Conservation (phyloP, 1,140 invertebrate species). For the Neodiprion pinetum region DNA sequence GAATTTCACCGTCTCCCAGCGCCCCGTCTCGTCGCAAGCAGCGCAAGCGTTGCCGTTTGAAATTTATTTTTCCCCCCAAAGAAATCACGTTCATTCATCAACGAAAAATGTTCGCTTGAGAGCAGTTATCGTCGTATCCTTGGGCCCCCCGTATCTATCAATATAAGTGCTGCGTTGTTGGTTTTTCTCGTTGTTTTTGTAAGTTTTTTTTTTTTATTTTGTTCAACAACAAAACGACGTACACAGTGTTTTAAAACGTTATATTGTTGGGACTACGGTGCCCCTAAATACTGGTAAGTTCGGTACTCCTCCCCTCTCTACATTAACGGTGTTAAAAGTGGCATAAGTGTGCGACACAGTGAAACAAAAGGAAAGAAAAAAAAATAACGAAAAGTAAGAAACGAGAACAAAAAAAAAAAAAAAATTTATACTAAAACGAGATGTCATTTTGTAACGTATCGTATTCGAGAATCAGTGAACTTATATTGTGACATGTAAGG, state of each 20-base stretch:
- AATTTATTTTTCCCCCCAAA: slow-evolving; percentile 44
- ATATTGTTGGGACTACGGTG: slow-evolving; percentile 39
- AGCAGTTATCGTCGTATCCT: slow-evolving; percentile 31
- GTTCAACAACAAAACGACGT: slow-evolving; percentile 19
- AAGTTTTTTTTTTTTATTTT: slow-evolving; percentile 23
- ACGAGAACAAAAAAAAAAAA: not conserved
- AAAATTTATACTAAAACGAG: too few species aligned
- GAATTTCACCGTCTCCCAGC: slow-evolving; percentile 50
- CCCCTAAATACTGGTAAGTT: slow-evolving; percentile 33
- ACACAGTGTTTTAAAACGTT: slow-evolving; percentile 54
- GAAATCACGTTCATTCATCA: slow-evolving; percentile 28
- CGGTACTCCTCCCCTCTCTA: slow-evolving; percentile 1
- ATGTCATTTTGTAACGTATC: too few species aligned
- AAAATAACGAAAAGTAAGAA: not conserved
- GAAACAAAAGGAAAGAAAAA: not conserved
- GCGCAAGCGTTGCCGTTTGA: slow-evolving; percentile 57
- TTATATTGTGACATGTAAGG: too few species aligned
- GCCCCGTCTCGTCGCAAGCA: slow-evolving; percentile 59
- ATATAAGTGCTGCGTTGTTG: slow-evolving; percentile 19
- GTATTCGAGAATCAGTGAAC: too few species aligned
- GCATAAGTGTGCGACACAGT: slow-evolving; percentile 1
- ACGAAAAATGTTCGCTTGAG: slow-evolving; percentile 30
- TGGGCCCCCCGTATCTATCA: slow-evolving; percentile 22
- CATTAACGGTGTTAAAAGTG: not conserved
- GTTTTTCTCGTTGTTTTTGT: slow-evolving; percentile 12